phyloP scores from a whole-genome alignment of 2,113 vertebrate species.

The Cnemophilus loriae region DNA sequence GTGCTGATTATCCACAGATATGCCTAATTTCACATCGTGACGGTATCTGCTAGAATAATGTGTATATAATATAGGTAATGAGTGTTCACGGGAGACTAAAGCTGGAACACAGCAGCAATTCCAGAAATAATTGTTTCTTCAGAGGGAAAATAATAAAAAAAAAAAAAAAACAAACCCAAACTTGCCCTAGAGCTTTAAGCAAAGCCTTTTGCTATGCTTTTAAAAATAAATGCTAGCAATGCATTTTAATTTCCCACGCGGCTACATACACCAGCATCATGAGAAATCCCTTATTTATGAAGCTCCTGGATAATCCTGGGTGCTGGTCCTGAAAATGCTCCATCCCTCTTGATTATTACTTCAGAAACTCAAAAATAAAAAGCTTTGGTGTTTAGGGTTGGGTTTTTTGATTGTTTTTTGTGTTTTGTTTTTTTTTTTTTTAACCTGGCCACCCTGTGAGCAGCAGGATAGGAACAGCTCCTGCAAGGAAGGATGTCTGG shows the following conservation, averaged over 20 bases:
- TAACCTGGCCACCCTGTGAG: background rate
- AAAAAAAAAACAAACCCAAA: background rate
- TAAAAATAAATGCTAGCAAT: conserved; percentile 29
- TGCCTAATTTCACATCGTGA: background rate
- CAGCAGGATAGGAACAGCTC: background rate
- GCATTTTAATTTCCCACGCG: conserved; percentile 50
- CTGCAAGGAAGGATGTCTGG: background rate
- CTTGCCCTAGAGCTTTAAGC: background rate
- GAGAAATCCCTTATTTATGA: conserved; percentile 19
- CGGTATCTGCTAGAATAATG: background rate
- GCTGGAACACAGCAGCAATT: background rate
- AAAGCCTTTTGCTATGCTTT: conserved; percentile 17
- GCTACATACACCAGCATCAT: background rate
- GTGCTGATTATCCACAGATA: conserved; percentile 20
- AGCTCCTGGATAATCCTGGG: background rate
- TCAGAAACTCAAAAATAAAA: background rate
- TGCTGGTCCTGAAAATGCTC: background rate
- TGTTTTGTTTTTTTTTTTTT: background rate
- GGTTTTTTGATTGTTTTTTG: background rate
- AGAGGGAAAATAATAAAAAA: background rate
- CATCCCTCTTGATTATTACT: background rate
- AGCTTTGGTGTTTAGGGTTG: background rate
- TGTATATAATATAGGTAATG: background rate
- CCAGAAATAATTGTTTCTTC: conserved; percentile 24
- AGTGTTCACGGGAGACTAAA: background rate